Evolutionary conservation across 2,113 vertebrate species (phyloP).

Genomic region (Rhinolophus sinicus): DNA sequence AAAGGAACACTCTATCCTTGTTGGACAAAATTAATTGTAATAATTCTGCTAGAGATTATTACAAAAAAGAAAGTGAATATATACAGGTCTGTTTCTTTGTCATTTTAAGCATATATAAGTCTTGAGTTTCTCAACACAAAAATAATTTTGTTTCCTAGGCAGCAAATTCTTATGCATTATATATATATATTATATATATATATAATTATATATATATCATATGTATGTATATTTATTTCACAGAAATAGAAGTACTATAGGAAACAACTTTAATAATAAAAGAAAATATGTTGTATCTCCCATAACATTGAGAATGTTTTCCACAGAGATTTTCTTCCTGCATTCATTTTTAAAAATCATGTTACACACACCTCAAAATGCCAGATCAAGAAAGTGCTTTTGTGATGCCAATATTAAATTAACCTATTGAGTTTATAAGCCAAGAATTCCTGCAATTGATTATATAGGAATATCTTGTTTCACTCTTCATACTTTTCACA

Average conservation of each 20-base stretch:
- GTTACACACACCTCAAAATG: background rate
- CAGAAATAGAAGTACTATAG: slow-evolving; percentile 45
- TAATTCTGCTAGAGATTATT: background rate
- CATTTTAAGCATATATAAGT: slow-evolving; percentile 45
- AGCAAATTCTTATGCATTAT: slow-evolving; percentile 50
- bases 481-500: background rate
- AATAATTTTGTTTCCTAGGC: slow-evolving; percentile 58
- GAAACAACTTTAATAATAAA: slow-evolving; percentile 44
- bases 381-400: background rate
- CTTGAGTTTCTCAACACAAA: slow-evolving; percentile 47
- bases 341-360: slow-evolving; percentile 3
- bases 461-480: background rate
- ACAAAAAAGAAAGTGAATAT: slow-evolving; percentile 26
- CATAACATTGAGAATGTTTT: background rate
- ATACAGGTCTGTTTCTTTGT: slow-evolving; percentile 26
- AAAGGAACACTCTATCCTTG: background rate
- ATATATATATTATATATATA: background rate
- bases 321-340: background rate
- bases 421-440: slow-evolving; percentile 5
- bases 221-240: slow-evolving; percentile 14
- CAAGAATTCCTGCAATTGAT: background rate
- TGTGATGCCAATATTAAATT: background rate
- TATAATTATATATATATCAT: too few relatives aligned
- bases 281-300: background rate
- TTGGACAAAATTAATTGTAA: slow-evolving; percentile 28